Conservation (phyloP, 1,140 invertebrate species). For the Neodiprion pinetum region DNA sequence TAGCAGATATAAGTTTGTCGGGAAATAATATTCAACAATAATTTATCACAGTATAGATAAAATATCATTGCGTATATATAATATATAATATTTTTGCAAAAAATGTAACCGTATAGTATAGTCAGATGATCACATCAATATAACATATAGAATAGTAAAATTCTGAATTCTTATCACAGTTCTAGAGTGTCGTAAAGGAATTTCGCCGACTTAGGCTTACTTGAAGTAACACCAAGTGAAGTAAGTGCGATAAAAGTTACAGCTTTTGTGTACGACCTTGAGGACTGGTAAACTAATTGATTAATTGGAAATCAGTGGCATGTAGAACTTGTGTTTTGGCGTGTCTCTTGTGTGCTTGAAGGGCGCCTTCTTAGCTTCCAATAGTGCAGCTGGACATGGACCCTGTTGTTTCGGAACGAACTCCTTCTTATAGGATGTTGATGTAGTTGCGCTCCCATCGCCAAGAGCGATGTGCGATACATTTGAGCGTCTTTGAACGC, state of each 20-base stretch:
- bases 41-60: too few species aligned
- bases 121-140: too few species aligned
- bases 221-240: background rate
- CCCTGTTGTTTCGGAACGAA: conserved; percentile 70
- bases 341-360: conserved; percentile 85
- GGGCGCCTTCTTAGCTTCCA: conserved; percentile 74
- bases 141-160: too few species aligned
- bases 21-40: too few species aligned
- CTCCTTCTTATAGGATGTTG: conserved; percentile 78
- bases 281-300: conserved; percentile 11
- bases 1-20: too few species aligned
- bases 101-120: conserved; percentile 10
- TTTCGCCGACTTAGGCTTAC: background rate
- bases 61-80: too few species aligned
- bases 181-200: conserved; percentile 24
- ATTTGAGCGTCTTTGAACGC: conserved; percentile 67
- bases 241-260: background rate
- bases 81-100: background rate
- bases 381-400: conserved; percentile 79
- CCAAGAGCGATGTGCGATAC: conserved; percentile 77
- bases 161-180: background rate
- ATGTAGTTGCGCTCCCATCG: conserved; percentile 63
- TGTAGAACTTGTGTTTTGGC: conserved; percentile 82
- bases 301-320: conserved; percentile 61
- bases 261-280: background rate